Conservation (phyloP, 2,113 vertebrate genomes). For the Hemichromis elongatus region DNA sequence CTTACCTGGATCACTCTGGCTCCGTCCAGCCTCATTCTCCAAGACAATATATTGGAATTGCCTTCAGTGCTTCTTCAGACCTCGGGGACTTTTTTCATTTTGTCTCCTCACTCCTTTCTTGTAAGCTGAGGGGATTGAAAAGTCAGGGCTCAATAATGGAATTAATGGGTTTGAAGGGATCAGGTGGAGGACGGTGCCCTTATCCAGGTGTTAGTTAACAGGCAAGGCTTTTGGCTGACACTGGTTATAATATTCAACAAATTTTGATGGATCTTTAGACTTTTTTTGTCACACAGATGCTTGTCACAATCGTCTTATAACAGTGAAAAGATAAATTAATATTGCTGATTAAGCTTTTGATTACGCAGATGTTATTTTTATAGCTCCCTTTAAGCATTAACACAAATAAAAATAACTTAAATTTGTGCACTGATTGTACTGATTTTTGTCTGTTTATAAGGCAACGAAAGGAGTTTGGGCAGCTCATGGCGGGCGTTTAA, state of each 20-base stretch:
- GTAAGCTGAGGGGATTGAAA: slow-evolving; percentile 51
- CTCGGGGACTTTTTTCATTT: slow-evolving; percentile 55
- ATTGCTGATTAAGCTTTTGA: not conserved
- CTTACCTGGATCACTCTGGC: not conserved
- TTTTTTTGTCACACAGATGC: not conserved
- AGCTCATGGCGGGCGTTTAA: not conserved
- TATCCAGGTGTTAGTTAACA: slow-evolving; percentile 11
- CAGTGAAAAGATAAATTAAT: not conserved
- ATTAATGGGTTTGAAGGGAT: slow-evolving; percentile 51
- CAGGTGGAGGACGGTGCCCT: not conserved
- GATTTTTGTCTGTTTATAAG: not conserved
- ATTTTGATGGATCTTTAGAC: not conserved
- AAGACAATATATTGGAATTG: slow-evolving; percentile 60
- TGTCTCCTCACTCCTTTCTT: slow-evolving; percentile 28
- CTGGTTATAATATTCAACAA: not conserved
- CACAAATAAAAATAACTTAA: not conserved
- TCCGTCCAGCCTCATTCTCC: not conserved
- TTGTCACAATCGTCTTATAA: not conserved
- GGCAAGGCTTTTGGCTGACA: not conserved
- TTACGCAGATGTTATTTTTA: not conserved
- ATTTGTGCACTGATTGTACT: not conserved
- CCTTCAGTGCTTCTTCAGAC: slow-evolving; percentile 41
- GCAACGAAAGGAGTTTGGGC: not conserved
- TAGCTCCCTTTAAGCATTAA: not conserved
- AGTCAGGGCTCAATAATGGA: slow-evolving; percentile 59